Evolutionary conservation across 2,113 vertebrate species (phyloP).

Genomic region (Crotalus tigris): DNA sequence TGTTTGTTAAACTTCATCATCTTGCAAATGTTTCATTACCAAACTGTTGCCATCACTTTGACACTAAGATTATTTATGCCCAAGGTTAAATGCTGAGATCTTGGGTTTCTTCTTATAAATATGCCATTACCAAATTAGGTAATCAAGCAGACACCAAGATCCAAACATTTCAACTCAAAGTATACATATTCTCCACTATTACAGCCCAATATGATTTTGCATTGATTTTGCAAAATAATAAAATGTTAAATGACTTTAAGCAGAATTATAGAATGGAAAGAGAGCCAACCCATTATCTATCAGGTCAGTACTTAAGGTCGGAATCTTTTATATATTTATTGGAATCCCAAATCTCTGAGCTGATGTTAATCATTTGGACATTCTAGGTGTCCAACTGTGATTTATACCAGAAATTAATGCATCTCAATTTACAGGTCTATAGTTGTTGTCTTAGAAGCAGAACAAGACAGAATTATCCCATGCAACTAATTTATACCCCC

Average conservation of each 20-base stretch:
- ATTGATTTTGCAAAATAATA: not conserved
- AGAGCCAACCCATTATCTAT: not conserved
- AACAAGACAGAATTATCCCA: slow-evolving; percentile 47
- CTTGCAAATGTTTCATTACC: not conserved
- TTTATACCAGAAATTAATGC: not conserved
- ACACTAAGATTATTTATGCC: not conserved
- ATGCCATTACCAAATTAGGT: not conserved
- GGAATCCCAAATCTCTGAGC: not conserved
- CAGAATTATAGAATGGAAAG: not conserved
- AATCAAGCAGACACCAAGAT: not conserved
- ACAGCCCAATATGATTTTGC: not conserved
- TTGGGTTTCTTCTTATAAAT: not conserved
- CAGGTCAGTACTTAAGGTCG: not conserved
- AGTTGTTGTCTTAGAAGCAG: slow-evolving; percentile 36
- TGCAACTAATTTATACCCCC: slow-evolving; percentile 26
- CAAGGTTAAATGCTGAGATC: not conserved
- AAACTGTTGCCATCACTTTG: not conserved
- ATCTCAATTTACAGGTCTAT: not conserved
- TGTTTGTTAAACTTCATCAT: not conserved
- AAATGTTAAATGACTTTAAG: not conserved
- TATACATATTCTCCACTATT: not conserved
- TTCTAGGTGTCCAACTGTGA: not conserved
- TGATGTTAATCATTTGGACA: not conserved
- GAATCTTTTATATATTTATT: not conserved
- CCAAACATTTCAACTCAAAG: not conserved